These are phyloP conservation scores for Nannoperca australis DNA, from an alignment of 2,797 vertebrate genomes.

Conservation along the genomic window DNA sequence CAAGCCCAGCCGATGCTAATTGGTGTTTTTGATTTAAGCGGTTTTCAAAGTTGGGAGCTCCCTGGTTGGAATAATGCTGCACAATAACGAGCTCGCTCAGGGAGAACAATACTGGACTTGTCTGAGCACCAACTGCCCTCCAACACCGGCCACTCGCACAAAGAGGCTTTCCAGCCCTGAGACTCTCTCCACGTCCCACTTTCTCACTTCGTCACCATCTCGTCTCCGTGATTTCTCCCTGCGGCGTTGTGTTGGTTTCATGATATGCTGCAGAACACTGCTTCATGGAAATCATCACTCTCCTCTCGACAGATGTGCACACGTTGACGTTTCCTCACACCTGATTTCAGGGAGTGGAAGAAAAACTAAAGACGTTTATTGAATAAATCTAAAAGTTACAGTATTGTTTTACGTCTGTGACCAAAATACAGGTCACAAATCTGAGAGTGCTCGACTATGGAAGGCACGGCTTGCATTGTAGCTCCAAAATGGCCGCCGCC, in stretches of 20 bases:
- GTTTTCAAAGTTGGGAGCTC: constrained; percentile 89
- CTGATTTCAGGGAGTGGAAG: constrained; percentile 21
- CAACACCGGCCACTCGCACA: constrained; percentile 58
- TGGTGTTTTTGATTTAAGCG: constrained; percentile 90
- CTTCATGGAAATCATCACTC: constrained; percentile 34
- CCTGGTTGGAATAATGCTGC: constrained; percentile 69
- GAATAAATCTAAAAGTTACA: neutral
- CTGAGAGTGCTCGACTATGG: neutral
- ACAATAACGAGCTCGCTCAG: constrained; percentile 63
- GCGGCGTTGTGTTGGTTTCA: constrained; percentile 27
- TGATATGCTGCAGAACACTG: constrained; percentile 17
- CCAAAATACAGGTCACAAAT: neutral
- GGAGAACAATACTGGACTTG: constrained; percentile 83
- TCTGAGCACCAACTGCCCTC: constrained; percentile 66
- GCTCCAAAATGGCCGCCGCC: constrained; percentile 84
- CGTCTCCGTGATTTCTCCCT: constrained; percentile 37
- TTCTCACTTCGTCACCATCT: constrained; percentile 35
- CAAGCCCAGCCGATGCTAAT: constrained; percentile 82
- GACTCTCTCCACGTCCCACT: constrained; percentile 43
- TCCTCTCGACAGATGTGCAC: constrained; percentile 23
- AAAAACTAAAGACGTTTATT: constrained; percentile 1
- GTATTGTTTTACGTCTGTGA: neutral
- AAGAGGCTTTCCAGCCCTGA: constrained; percentile 60
- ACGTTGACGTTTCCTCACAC: constrained; percentile 37
- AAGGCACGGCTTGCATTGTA: constrained; percentile 28